A percentile compares a stretch with the other conserved stretches of the same genome.
These are phyloP conservation scores for Vidua macroura DNA, from an alignment of 2,113 vertebrate genomes.

Conservation along the genomic window DNA sequence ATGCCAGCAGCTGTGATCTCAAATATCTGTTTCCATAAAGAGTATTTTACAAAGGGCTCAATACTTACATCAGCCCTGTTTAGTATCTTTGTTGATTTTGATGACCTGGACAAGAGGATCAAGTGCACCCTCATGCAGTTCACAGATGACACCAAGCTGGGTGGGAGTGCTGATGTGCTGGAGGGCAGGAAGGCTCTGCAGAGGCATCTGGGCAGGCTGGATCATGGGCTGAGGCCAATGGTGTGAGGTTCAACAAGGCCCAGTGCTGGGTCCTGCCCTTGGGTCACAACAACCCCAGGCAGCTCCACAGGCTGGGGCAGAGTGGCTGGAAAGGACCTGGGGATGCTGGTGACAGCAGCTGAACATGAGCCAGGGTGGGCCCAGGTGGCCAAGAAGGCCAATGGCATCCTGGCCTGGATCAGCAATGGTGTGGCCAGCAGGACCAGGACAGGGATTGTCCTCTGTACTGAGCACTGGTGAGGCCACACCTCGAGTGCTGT, in stretches of 20 bases:
- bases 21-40: not conserved
- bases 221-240: not conserved
- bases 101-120: not conserved
- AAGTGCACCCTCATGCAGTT: accelerated
- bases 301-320: too few species aligned
- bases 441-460: not conserved
- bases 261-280: not conserved
- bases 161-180: not conserved
- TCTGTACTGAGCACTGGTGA: not conserved
- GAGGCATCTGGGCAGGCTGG: not conserved
- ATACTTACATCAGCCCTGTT: not conserved
- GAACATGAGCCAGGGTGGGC: too few species aligned
- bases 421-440: not conserved
- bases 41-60: not conserved
- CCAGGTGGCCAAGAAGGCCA: not conserved
- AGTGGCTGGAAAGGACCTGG: too few species aligned
- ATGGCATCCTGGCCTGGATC: not conserved
- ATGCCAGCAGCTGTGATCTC: not conserved
- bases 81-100: not conserved
- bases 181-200: not conserved
- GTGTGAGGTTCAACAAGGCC: not conserved
- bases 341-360: too few species aligned
- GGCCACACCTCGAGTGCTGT: accelerated
- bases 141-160: not conserved
- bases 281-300: too few species aligned